phyloP scores from a whole-genome alignment of 2,113 vertebrate species.

The Psittacara wagleri region DNA sequence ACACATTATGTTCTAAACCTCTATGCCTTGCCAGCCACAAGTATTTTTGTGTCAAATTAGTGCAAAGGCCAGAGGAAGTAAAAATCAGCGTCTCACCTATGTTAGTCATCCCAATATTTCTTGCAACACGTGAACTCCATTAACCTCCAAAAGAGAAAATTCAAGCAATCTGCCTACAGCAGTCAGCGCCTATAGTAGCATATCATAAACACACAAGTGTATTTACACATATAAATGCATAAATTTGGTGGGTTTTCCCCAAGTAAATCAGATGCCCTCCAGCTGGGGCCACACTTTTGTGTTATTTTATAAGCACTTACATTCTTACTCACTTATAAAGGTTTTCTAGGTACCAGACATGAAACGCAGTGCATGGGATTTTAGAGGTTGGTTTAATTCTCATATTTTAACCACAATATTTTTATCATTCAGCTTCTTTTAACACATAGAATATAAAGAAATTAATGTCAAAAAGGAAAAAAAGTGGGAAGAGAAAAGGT shows the following conservation, averaged over 20 bases:
- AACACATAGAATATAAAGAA: not conserved
- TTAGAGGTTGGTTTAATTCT: not conserved
- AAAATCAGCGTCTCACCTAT: not conserved
- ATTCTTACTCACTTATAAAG: not conserved
- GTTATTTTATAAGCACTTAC: not conserved
- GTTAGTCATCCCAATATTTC: not conserved
- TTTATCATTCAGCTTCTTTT: not conserved
- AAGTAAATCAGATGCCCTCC: not conserved
- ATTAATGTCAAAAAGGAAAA: not conserved
- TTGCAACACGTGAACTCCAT: accelerated
- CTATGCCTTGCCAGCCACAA: not conserved
- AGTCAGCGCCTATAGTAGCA: not conserved
- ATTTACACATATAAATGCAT: not conserved
- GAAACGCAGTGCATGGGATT: not conserved
- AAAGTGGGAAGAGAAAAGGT: not conserved
- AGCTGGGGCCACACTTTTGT: not conserved
- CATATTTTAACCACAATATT: accelerated
- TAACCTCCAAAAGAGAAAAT: not conserved
- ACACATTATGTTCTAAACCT: not conserved
- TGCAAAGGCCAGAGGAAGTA: not conserved
- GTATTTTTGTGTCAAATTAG: not conserved
- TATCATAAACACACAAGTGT: accelerated
- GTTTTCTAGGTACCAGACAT: not conserved
- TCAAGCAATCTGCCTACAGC: not conserved
- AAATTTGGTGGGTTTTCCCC: not conserved